Evolutionary conservation across 2,797 vertebrate genomes (phyloP).

Genomic region (Muraenolepis orangiensis): DNA sequence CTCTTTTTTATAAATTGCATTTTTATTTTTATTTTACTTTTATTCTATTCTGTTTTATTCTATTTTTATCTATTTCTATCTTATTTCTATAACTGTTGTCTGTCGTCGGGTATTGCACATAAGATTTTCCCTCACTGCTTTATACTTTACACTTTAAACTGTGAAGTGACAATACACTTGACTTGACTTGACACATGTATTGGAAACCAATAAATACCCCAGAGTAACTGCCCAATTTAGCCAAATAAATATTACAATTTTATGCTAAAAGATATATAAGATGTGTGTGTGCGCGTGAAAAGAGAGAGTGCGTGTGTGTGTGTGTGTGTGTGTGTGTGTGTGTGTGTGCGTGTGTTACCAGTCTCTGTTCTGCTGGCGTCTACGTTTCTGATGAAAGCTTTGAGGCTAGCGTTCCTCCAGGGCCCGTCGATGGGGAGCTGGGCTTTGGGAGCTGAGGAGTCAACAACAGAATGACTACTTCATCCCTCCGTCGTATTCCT

Average conservation of each 20-base stretch:
- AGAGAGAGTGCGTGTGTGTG: background rate
- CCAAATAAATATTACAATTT: background rate
- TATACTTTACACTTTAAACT: too few relatives aligned
- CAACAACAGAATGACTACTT: background rate
- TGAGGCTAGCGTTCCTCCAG: slow-evolving; percentile 63
- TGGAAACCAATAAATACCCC: background rate
- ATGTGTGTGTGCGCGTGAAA: too few relatives aligned
- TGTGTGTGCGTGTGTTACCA: slow-evolving; percentile 38
- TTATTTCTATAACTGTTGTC: too few relatives aligned
- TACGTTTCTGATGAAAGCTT: slow-evolving; percentile 66
- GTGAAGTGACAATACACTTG: too few relatives aligned
- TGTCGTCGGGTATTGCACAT: too few relatives aligned
- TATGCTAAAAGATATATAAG: background rate
- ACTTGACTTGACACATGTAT: too few relatives aligned
- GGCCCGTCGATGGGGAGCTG: slow-evolving; percentile 65
- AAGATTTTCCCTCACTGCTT: too few relatives aligned
- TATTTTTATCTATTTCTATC: too few relatives aligned
- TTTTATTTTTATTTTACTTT: too few relatives aligned
- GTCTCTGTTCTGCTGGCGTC: slow-evolving; percentile 63
- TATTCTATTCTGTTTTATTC: too few relatives aligned
- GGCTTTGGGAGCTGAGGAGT: slow-evolving; percentile 56
- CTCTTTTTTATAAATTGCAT: too few relatives aligned
- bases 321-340: background rate
- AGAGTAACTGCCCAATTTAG: background rate
- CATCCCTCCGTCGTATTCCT: background rate